These are phyloP conservation scores for Acrocephalus scirpaceus DNA, from an alignment of 2,797 vertebrate genomes.

Conservation along the genomic window DNA sequence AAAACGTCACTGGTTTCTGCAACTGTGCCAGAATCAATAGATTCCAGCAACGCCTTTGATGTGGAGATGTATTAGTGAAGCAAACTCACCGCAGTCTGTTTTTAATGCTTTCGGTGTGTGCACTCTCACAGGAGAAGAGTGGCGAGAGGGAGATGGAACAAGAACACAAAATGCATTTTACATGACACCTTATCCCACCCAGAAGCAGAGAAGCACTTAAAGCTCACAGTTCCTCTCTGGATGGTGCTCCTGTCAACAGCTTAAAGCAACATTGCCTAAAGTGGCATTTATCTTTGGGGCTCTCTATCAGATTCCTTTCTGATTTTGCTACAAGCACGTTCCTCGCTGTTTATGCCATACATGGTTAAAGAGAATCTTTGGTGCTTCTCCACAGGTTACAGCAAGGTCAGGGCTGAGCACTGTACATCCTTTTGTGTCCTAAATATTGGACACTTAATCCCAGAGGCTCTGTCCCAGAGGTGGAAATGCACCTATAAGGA, in stretches of 20 bases:
- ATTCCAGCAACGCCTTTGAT: slow-evolving; percentile 52
- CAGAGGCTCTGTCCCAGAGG: background rate
- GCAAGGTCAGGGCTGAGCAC: slow-evolving; percentile 38
- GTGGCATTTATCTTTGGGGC: slow-evolving; percentile 55
- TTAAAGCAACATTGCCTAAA: slow-evolving; percentile 55
- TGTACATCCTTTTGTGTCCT: background rate
- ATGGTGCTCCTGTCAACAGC: slow-evolving; percentile 60
- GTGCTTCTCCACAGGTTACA: slow-evolving; percentile 12
- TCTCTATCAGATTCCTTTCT: slow-evolving; percentile 65
- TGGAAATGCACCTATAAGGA: background rate
- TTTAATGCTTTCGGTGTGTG: background rate
- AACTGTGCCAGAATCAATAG: slow-evolving; percentile 56
- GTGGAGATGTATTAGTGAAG: slow-evolving; percentile 29
- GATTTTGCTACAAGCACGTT: background rate
- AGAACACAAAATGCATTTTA: background rate
- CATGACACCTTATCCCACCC: slow-evolving; percentile 50
- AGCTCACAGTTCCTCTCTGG: slow-evolving; percentile 25
- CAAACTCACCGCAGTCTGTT: background rate
- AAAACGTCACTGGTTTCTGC: background rate
- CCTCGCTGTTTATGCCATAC: slow-evolving; percentile 22
- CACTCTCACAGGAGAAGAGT: background rate
- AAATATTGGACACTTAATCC: background rate
- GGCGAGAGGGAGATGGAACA: slow-evolving; percentile 23
- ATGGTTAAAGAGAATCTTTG: slow-evolving; percentile 51
- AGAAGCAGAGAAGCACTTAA: slow-evolving; percentile 32